These are phyloP conservation scores for Drosophila tristis DNA, from an alignment of 1,140 invertebrate genomes.

Conservation along the genomic window DNA sequence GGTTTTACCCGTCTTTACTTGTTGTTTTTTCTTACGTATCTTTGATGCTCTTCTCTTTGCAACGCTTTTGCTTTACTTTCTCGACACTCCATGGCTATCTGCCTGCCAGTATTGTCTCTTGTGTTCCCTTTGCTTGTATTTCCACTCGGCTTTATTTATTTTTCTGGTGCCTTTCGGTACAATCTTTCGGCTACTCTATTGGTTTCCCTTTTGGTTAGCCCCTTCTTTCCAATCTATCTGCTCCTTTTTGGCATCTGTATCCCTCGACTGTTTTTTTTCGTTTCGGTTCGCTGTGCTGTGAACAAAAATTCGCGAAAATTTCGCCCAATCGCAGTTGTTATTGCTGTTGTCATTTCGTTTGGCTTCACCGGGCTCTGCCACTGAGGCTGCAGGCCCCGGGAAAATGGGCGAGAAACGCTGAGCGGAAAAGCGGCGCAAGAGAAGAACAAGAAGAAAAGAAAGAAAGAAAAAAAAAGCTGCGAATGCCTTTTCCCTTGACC, in stretches of 20 bases:
- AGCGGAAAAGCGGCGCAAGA: background rate
- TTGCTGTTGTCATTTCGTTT: constrained; percentile 15
- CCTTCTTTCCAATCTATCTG: background rate
- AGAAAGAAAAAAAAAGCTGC: constrained; percentile 3
- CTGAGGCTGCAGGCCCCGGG: no score
- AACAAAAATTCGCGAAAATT: constrained; percentile 15
- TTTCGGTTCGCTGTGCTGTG: background rate
- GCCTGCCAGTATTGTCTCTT: no score
- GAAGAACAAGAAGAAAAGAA: background rate
- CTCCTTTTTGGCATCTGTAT: constrained; percentile 6
- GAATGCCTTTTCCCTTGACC: constrained; percentile 12
- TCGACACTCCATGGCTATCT: no score
- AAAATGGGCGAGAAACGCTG: constrained; percentile 17
- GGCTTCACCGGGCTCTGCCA: constrained; percentile 7
- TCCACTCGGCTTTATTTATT: no score
- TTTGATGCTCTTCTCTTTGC: no score
- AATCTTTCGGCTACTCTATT: background rate
- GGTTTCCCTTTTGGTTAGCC: background rate
- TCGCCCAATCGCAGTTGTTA: background rate
- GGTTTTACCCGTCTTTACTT: no score
- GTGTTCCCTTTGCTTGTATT: no score
- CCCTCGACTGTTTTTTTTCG: background rate
- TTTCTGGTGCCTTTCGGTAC: no score
- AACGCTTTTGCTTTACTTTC: no score
- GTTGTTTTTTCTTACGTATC: no score